These are phyloP conservation scores for Antitype chi DNA, from an alignment of 2,888 invertebrate genomes.

Conservation along the genomic window DNA sequence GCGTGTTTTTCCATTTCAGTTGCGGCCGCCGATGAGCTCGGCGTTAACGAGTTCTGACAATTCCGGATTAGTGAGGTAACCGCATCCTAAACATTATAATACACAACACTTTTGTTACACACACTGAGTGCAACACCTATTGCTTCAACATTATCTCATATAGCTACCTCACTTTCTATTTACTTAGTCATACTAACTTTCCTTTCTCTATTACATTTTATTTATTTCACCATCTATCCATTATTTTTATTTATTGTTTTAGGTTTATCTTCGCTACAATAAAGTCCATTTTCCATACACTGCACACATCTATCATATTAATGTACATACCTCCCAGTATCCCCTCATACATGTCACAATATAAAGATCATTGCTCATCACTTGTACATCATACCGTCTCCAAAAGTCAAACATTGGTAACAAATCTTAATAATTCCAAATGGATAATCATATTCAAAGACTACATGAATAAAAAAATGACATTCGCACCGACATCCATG, in stretches of 20 bases:
- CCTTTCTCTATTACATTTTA: slow-evolving; percentile 54
- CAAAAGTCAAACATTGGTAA: slow-evolving; percentile 73
- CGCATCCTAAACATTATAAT: slow-evolving; percentile 53
- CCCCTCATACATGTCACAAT: slow-evolving; percentile 76
- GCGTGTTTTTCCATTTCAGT: slow-evolving; percentile 78
- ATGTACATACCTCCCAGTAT: slow-evolving; percentile 78
- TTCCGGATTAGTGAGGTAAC: slow-evolving; percentile 90
- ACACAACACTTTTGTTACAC: slow-evolving; percentile 48
- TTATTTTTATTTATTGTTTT: slow-evolving; percentile 85
- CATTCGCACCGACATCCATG: slow-evolving; percentile 87
- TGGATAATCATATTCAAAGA: slow-evolving; percentile 84
- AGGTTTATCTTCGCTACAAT: slow-evolving; percentile 88
- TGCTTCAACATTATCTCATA: slow-evolving; percentile 60
- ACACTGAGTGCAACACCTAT: slow-evolving; percentile 59
- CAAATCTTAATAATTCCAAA: slow-evolving; percentile 75
- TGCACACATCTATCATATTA: slow-evolving; percentile 80
- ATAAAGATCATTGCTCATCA: slow-evolving; percentile 75
- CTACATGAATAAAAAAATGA: slow-evolving; percentile 88
- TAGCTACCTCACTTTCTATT: slow-evolving; percentile 60
- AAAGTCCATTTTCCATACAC: slow-evolving; percentile 78
- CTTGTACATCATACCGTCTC: slow-evolving; percentile 73
- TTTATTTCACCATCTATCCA: slow-evolving; percentile 59
- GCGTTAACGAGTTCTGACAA: slow-evolving; percentile 89
- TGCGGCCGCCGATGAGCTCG: slow-evolving; percentile 88
- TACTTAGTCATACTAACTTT: slow-evolving; percentile 53